Conservation (phyloP, 2,797 vertebrate species). For the Syngnathus rostellatus region DNA sequence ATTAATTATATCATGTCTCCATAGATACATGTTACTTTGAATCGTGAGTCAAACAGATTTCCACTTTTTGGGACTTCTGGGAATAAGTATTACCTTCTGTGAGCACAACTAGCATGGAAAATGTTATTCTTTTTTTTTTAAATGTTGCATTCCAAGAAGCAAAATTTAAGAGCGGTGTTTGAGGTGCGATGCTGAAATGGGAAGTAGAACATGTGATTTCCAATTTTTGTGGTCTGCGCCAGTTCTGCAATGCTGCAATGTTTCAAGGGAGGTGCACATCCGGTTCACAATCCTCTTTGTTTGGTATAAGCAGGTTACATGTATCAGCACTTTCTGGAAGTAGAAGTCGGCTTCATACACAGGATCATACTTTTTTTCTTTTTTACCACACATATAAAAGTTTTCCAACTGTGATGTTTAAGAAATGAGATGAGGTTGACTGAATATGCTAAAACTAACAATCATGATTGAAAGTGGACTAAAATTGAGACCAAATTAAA, state of each 20-base stretch:
- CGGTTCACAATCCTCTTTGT: background rate
- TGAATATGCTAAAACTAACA: too few species aligned
- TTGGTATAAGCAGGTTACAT: background rate
- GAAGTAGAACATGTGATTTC: slow-evolving; percentile 1
- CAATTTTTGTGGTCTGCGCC: background rate
- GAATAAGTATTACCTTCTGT: background rate
- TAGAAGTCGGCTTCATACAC: background rate
- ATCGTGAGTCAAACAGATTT: background rate
- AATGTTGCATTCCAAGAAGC: background rate
- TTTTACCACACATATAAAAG: background rate
- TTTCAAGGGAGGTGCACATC: background rate
- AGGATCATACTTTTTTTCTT: background rate
- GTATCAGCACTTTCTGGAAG: background rate
- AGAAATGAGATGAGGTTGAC: too few species aligned
- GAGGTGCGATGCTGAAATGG: background rate
- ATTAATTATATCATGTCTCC: too few species aligned
- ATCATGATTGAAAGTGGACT: background rate
- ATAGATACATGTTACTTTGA: too few species aligned
- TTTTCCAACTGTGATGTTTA: background rate
- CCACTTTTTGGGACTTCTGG: background rate
- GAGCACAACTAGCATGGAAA: background rate
- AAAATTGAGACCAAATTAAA: too few species aligned
- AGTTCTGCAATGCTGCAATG: background rate
- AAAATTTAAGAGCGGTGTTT: background rate
- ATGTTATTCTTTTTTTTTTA: background rate